phyloP scores from a whole-genome alignment of 2,113 vertebrate genomes.

The Morone chrysops region DNA sequence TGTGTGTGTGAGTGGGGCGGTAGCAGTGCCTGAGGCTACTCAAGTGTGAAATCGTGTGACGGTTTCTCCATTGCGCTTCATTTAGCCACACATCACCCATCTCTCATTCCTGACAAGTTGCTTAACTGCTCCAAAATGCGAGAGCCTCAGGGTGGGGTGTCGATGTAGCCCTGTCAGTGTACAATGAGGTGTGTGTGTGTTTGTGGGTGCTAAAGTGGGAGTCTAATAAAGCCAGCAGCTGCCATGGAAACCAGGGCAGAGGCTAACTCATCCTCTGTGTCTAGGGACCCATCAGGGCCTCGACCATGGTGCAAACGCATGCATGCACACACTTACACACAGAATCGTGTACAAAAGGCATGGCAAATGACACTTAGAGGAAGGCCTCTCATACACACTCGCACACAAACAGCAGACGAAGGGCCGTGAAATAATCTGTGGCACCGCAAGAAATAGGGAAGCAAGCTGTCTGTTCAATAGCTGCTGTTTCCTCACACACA shows the following conservation, averaged over 20 bases:
- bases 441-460: slow-evolving; percentile 70
- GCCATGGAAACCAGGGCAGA: slow-evolving; percentile 85
- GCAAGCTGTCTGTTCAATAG: slow-evolving; percentile 53
- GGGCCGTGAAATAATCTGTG: slow-evolving; percentile 76
- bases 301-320: slow-evolving; percentile 54
- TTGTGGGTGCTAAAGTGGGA: slow-evolving; percentile 73
- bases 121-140: slow-evolving; percentile 81
- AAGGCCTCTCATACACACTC: slow-evolving; percentile 51
- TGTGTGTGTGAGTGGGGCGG: slow-evolving; percentile 8
- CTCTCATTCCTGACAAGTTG: slow-evolving; percentile 88
- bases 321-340: slow-evolving; percentile 32
- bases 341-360: slow-evolving; percentile 49
- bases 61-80: slow-evolving; percentile 84
- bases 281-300: slow-evolving; percentile 75
- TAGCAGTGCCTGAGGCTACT: slow-evolving; percentile 76
- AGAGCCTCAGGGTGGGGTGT: slow-evolving; percentile 66
- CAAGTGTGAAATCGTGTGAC: slow-evolving; percentile 83
- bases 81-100: slow-evolving; percentile 83
- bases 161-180: slow-evolving; percentile 53
- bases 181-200: slow-evolving; percentile 62
- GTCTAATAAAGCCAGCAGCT: slow-evolving; percentile 84
- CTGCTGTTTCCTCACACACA: not conserved
- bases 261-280: slow-evolving; percentile 79
- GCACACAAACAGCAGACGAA: slow-evolving; percentile 63
- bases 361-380: slow-evolving; percentile 64